A percentile compares a stretch with the other conserved stretches of the same genome.
Evolutionary conservation across 2,888 invertebrate genomes (phyloP).

Genomic region (Rhingia campestris): DNA sequence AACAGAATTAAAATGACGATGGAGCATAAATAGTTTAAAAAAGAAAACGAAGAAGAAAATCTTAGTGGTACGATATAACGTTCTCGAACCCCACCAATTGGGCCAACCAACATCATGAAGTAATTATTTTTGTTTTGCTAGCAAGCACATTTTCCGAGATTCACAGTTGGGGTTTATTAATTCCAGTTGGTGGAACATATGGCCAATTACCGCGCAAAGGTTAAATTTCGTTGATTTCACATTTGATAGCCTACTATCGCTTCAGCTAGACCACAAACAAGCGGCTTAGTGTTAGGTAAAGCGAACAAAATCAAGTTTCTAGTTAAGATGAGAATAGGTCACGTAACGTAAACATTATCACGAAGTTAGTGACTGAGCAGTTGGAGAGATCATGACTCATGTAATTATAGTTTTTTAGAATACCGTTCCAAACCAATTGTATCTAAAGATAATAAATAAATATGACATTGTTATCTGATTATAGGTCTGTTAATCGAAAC

Average conservation of each 20-base stretch:
- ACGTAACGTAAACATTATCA: constrained; percentile 30
- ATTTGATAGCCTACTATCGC: constrained; percentile 22
- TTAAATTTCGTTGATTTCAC: constrained; percentile 43
- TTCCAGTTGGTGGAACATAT: constrained; percentile 24
- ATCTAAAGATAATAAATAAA: constrained; percentile 1
- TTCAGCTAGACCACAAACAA: constrained; percentile 11
- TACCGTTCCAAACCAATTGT: constrained; percentile 3
- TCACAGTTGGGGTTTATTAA: constrained; percentile 28
- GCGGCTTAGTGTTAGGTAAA: constrained; percentile 22
- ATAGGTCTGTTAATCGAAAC: constrained; percentile 1
- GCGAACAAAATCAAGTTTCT: background rate
- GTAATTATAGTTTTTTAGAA: constrained; percentile 13
- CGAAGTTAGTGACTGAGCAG: constrained; percentile 10
- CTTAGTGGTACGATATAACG: constrained; percentile 9
- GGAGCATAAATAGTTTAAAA: constrained; percentile 19
- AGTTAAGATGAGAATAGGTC: constrained; percentile 34
- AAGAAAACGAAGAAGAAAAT: constrained; percentile 14
- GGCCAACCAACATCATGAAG: constrained; percentile 8
- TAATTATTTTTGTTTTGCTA: constrained; percentile 8
- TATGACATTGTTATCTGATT: constrained; percentile 7
- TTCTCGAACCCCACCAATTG: constrained; percentile 1
- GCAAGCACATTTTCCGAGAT: constrained; percentile 6
- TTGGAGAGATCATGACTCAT: constrained; percentile 32
- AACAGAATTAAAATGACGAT: constrained; percentile 24
- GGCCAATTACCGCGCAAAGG: constrained; percentile 30